Evolutionary conservation across 2,888 invertebrate genomes (phyloP), one percentile per base, ranked within the genome.

Genomic region (Unio delphinus): DNA sequence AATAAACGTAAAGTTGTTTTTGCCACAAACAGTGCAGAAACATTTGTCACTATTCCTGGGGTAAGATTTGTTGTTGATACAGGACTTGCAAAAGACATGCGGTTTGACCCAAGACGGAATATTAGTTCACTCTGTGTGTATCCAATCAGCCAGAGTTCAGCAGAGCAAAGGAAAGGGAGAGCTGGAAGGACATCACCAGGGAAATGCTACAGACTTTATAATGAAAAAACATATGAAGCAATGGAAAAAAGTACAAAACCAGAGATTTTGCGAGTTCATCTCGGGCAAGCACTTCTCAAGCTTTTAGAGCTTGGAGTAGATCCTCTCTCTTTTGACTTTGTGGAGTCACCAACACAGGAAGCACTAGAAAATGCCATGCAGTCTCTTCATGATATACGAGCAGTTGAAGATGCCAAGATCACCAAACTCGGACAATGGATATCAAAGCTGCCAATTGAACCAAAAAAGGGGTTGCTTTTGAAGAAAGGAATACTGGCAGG

Each of bases 121-220:
- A 84, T 87, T 58, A 87, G 78, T 69, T 74, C 81, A 6, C 74
- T 90, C 30, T 76, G 77, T 57, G 78, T 88, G 6, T 73, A 72
- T 20, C 73, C 80, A 63, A 82, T 87, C 7, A 88, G 85, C 65
- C 82, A 84, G 73, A 89, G 89, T 64, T 89, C 89, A 5, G 89
- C 90, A 7, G 85, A 90, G 55, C 90, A 90, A 74, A 82, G 91
- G 8, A 89, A 88, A 76, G 90, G 90, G 8, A 78, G 90, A 69
- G 90, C 90, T 18, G 90, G 90, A 20, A 78, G 90, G 69, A 89
- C 87, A 7, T 81, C 83, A 23, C 73, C 84, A 8, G 91, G 91
- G 1, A 84, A 80, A 68, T 90, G 90, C 74, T 89, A 81, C 77
- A 79, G 90, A 54, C 80, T 91, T 17, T 90, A 88, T 73, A 83